Conservation (phyloP, 2,888 invertebrate genomes). For the Nephrotoma flavescens region DNA sequence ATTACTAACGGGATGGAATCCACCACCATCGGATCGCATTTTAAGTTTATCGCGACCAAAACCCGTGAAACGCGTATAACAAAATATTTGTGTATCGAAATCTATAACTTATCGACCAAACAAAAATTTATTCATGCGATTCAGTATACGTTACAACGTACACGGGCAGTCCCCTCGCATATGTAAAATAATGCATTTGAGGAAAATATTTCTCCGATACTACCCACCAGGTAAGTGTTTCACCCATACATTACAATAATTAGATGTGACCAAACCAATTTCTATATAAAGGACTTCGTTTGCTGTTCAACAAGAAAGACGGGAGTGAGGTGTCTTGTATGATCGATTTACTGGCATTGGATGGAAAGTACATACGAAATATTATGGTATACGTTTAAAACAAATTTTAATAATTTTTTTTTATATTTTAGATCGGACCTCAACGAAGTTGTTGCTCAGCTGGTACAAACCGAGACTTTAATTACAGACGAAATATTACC, state of each 20-base stretch:
- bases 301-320: constrained; percentile 43
- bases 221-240: constrained; percentile 46
- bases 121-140: background rate
- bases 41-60: background rate
- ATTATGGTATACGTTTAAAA: background rate
- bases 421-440: constrained; percentile 36
- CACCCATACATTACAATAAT: constrained; percentile 1
- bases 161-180: background rate
- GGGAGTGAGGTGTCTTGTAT: constrained; percentile 41
- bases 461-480: constrained; percentile 38
- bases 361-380: constrained; percentile 22
- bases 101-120: background rate
- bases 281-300: constrained; percentile 35
- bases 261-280: constrained; percentile 4
- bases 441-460: constrained; percentile 35
- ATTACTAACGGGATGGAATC: background rate
- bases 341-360: constrained; percentile 48
- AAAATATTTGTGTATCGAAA: background rate
- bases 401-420: background rate
- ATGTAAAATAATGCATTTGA: constrained; percentile 39
- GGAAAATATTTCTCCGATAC: constrained; percentile 54
- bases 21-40: background rate
- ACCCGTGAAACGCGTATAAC: background rate
- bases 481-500: constrained; percentile 41
- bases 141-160: background rate